Evolutionary conservation across 2,797 vertebrate genomes (phyloP).

Genomic region (Enteromius viviparus): DNA sequence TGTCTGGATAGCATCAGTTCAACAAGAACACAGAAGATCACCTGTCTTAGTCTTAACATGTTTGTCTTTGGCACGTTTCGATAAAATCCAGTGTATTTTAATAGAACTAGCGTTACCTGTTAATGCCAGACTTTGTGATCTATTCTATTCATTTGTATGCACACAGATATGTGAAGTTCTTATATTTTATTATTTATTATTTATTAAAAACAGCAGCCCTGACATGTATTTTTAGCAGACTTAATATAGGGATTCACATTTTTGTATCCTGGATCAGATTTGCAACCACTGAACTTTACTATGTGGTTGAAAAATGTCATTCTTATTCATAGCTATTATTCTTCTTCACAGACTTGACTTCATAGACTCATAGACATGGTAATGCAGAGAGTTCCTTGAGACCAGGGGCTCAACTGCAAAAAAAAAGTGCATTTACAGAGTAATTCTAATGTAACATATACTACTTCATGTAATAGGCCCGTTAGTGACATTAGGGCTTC

Average conservation of each 20-base stretch:
- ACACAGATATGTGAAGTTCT: not conserved
- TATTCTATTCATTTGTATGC: not conserved
- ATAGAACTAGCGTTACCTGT: not conserved
- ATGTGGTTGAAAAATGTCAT: not conserved
- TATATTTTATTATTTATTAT: not conserved
- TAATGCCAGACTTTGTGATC: not conserved
- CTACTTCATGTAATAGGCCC: no score
- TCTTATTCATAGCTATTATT: not conserved
- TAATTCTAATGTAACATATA: no score
- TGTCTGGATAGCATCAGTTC: not conserved
- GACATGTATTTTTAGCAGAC: not conserved
- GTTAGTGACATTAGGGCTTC: no score
- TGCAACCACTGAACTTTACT: not conserved
- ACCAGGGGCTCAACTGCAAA: no score
- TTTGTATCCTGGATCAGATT: not conserved
- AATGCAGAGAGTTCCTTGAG: no score
- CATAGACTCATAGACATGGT: no score
- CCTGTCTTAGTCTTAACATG: not conserved
- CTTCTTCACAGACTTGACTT: no score
- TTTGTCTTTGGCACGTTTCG: not conserved
- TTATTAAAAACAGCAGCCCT: not conserved
- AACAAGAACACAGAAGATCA: constrained; percentile 2
- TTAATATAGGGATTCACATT: not conserved
- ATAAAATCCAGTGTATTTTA: not conserved
- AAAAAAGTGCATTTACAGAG: no score